Percentiles rank a stretch among this genome's conserved stretches.
These are phyloP conservation scores for Pocillopora meandrina DNA, from an alignment of 92 coral and sea anemone genomes.

Conservation along the genomic window DNA sequence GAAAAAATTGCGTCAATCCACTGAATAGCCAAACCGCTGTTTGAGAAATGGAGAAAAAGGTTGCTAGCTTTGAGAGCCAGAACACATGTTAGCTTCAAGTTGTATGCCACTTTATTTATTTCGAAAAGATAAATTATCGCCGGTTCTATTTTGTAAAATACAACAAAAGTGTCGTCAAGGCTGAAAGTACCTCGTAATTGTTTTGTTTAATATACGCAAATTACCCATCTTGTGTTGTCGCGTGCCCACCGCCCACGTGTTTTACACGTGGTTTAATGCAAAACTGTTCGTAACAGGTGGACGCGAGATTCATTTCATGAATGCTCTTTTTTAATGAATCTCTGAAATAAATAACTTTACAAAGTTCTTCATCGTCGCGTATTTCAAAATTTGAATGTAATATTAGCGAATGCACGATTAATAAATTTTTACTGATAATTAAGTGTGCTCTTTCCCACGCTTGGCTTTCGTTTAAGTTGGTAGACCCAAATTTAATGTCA, in stretches of 20 bases:
- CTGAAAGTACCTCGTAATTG: neutral
- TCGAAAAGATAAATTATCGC: neutral
- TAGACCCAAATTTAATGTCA: no score
- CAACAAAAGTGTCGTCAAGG: neutral
- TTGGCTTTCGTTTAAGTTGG: no score
- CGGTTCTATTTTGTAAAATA: neutral
- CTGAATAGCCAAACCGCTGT: no score
- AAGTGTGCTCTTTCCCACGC: no score
- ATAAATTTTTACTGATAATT: no score
- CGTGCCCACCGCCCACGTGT: constrained; percentile 46
- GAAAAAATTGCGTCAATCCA: neutral
- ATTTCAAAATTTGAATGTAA: neutral
- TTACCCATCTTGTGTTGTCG: constrained; percentile 21
- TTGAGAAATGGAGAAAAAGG: no score
- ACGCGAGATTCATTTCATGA: neutral
- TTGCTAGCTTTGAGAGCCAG: no score
- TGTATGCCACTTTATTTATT: neutral
- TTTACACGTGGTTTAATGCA: constrained; percentile 20
- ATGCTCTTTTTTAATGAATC: constrained; percentile 24
- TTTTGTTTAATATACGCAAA: constrained; percentile 15
- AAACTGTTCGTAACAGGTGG: constrained; percentile 18
- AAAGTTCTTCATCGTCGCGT: neutral
- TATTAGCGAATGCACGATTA: no score
- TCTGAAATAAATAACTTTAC: neutral
- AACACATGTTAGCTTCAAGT: no score